Evolutionary conservation across 2,888 invertebrate genomes (phyloP).

Genomic region (Siphonodentalium dalli): DNA sequence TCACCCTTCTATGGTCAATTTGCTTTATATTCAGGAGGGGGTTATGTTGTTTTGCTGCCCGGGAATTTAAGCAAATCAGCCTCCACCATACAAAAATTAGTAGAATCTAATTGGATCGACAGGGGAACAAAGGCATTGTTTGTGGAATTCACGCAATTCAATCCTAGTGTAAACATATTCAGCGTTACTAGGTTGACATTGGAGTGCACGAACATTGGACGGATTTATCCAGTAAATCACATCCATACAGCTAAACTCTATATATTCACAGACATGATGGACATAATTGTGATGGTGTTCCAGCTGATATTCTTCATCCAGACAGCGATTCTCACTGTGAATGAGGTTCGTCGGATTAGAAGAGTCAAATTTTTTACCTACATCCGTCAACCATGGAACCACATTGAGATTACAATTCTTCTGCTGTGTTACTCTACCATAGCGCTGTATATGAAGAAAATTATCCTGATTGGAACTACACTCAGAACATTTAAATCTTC

Average conservation of each 20-base stretch:
- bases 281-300: conserved; percentile 31
- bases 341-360: conserved; percentile 33
- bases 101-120: conserved; percentile 39
- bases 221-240: conserved; percentile 32
- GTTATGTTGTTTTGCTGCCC: conserved; percentile 36
- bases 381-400: conserved; percentile 37
- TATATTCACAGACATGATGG: conserved; percentile 33
- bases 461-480: conserved; percentile 26
- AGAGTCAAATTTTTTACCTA: conserved; percentile 27
- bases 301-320: conserved; percentile 36
- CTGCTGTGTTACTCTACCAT: conserved; percentile 32
- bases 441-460: conserved; percentile 36
- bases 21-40: conserved; percentile 49
- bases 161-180: conserved; percentile 40
- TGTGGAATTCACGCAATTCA: conserved; percentile 41
- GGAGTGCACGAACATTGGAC: conserved; percentile 37
- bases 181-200: conserved; percentile 38
- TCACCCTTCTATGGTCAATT: conserved; percentile 33
- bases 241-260: conserved; percentile 38
- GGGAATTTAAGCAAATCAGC: conserved; percentile 1
- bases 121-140: conserved; percentile 36
- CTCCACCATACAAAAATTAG: conserved; percentile 20
- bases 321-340: conserved; percentile 30
- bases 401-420: conserved; percentile 36
- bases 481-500: conserved; percentile 27